Base-by-base conservation (phyloP, 2,888 invertebrate genomes). In the Nymphalis urticae region DNA sequence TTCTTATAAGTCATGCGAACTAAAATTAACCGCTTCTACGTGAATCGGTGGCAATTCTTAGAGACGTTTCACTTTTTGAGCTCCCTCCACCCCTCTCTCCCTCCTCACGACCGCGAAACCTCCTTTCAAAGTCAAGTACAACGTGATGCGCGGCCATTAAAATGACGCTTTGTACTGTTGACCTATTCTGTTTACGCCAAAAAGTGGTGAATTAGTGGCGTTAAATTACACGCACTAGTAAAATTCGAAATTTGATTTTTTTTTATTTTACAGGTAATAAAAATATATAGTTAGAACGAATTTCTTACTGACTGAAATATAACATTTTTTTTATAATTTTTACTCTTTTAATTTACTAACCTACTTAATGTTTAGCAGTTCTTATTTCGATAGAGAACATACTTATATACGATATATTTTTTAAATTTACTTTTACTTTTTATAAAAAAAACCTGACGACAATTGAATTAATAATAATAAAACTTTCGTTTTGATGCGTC, bases 41-140 rank as follows among this genome's bases (percentile, higher is more conserved):
- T 66, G 71, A 70, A 71, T 71, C 73, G 70, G 69, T 71, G 70
- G 72, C 72, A 72, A 70, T 75, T 74, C 75, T 75, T 69, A 82
- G 75, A 77, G 73, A 80, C 87, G 82, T 91, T 91, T 91, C 91
- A 91, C 91, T 91, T 91, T 90, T 90, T 82, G 87, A 72, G 78
- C 79, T 74, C 77, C 75, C 71, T 71, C 67, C 76, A 66, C 66
- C 69, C 59, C 76, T 66, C 66, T 69, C 59, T 53, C 67, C 68
- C 73, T 70, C 72, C 75, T 74, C 58, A 67, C 80, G 90, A 73
- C 91, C 89, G 83, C 84, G 83, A 90, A 89, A 90, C 90, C 89
- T 85, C 83, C 78, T 80, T 89, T 79, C 85, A 84, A 84, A 86
- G 85, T 86, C 86, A 88, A 87, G 85, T 80, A 81, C 85, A 32